phyloP scores from a whole-genome alignment of 2,797 vertebrate species.

The Octomys mimax region DNA sequence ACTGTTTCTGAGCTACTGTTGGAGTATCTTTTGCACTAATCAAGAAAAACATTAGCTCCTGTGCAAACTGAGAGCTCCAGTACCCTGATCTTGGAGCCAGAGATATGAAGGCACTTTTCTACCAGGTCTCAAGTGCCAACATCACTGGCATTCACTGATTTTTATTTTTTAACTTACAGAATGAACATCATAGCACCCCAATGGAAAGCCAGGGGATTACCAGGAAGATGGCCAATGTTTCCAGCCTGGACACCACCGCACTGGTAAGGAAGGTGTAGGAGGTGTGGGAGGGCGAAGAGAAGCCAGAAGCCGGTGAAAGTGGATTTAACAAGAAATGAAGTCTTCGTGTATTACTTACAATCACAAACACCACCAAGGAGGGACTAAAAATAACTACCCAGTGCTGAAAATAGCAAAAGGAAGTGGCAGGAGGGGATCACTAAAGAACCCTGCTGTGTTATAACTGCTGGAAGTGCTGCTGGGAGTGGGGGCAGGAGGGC shows the following conservation, averaged over 20 bases:
- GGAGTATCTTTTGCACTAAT: not conserved
- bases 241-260: not conserved
- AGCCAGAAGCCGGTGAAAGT: not conserved
- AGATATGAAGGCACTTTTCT: not conserved
- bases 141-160: not conserved
- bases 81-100: not conserved
- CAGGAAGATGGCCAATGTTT: not conserved
- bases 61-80: not conserved
- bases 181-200: not conserved
- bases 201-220: not conserved
- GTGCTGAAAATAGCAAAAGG: not conserved
- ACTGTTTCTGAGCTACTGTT: not conserved
- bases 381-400: not conserved
- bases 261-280: not conserved
- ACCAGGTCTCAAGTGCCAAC: rapidly evolving
- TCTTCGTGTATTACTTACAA: not conserved
- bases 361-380: not conserved
- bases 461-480: not conserved
- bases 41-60: not conserved
- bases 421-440: not conserved
- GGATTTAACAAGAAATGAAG: not conserved
- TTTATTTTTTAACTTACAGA: not conserved
- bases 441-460: rapidly evolving
- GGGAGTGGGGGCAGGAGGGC: no score
- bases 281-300: rapidly evolving